Conservation (phyloP, 2,113 vertebrate genomes). For the Rutilus rutilus region DNA sequence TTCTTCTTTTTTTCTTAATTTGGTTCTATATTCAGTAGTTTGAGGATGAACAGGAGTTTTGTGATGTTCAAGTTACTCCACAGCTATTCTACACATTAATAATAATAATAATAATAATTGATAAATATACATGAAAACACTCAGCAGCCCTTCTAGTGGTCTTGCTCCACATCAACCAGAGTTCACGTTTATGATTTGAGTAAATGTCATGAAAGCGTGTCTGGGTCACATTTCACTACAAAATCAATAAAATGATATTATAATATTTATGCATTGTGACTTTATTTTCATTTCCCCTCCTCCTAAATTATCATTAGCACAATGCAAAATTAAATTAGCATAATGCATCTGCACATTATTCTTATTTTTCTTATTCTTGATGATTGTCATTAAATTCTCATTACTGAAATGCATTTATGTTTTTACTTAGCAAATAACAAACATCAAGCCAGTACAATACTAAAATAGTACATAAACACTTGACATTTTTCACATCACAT, state of each 20-base stretch:
- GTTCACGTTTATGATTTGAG: background rate
- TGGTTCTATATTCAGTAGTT: background rate
- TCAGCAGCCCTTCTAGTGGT: constrained; percentile 31
- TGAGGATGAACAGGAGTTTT: background rate
- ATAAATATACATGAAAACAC: constrained; percentile 27
- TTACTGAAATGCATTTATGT: background rate
- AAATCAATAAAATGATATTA: background rate
- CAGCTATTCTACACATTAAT: constrained; percentile 24
- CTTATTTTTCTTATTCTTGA: background rate
- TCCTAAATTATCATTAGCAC: background rate
- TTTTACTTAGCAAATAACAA: background rate
- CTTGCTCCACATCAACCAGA: background rate
- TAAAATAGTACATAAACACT: too few species aligned
- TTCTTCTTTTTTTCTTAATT: background rate
- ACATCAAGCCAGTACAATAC: too few species aligned
- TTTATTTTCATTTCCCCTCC: background rate
- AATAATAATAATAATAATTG: background rate
- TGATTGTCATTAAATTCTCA: background rate
- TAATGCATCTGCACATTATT: background rate
- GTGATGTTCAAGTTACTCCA: constrained; percentile 17
- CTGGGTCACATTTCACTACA: background rate
- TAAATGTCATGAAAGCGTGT: background rate
- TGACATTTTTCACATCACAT: too few species aligned
- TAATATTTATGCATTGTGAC: background rate
- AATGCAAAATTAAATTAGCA: background rate